Evolutionary conservation across 1,140 invertebrate species (phyloP).

Genomic region (roundworm (Caenorhabditis elegans)): DNA sequence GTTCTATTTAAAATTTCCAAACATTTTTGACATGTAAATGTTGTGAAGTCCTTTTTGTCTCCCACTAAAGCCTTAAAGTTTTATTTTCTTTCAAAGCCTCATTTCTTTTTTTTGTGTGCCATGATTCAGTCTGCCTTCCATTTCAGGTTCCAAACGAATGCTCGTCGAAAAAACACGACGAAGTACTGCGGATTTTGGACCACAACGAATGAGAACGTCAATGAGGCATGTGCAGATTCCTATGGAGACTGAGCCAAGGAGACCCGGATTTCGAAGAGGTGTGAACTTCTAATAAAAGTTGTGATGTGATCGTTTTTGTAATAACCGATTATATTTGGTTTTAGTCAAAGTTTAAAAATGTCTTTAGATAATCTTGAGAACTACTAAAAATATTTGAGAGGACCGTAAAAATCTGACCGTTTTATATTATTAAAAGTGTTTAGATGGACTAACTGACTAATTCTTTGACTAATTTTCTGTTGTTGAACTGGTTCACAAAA

Average conservation of each 20-base stretch:
- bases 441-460: too few species aligned
- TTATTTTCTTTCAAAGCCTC: background rate
- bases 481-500: too few species aligned
- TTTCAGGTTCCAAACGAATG: conserved; percentile 16
- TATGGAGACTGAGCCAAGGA: conserved; percentile 46
- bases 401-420: too few species aligned
- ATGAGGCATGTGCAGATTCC: conserved; percentile 42
- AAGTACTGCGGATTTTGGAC: background rate
- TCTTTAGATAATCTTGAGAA: too few species aligned
- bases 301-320: background rate
- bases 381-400: too few species aligned
- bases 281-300: background rate
- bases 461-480: too few species aligned
- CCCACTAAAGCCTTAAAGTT: background rate
- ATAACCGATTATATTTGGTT: background rate
- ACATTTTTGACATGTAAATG: background rate
- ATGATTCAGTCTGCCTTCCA: conserved; percentile 12
- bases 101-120: background rate
- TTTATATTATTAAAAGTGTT: too few species aligned
- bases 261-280: conserved; percentile 46
- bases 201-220: background rate
- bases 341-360: too few species aligned
- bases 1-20: background rate
- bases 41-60: background rate
- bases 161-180: background rate